Percentiles rank a stretch among this genome's conserved stretches.
Conservation (phyloP, 64 coral and sea anemone genomes). For the Dendronephthya gigantea region DNA sequence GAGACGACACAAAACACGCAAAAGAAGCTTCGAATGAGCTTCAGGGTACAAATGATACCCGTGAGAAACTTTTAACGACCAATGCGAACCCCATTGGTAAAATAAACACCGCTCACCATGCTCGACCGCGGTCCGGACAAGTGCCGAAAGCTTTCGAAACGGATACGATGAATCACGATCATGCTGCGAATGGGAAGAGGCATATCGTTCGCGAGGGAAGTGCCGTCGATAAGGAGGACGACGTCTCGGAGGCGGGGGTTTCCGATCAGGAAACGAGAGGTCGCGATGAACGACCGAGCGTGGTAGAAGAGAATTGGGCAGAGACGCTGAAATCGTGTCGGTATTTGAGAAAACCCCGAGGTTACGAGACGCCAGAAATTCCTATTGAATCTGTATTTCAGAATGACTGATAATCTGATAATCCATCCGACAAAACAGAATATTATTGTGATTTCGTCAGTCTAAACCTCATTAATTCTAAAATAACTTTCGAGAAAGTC, state of each 20-base stretch:
- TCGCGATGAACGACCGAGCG: neutral
- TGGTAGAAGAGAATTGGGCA: neutral
- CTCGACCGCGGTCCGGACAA: neutral
- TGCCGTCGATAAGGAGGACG: neutral
- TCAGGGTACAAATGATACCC: neutral
- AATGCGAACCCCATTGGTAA: neutral
- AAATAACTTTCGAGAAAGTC: too few relatives aligned
- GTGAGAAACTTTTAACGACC: neutral
- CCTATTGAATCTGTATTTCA: neutral
- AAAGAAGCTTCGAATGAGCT: neutral
- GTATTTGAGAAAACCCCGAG: neutral
- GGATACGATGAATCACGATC: neutral
- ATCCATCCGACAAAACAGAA: too few relatives aligned
- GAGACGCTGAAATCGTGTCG: neutral
- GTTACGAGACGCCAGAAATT: neutral
- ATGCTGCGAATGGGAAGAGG: too few relatives aligned
- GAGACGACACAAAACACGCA: neutral
- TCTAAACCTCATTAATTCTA: too few relatives aligned
- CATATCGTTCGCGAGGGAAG: neutral
- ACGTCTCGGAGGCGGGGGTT: neutral
- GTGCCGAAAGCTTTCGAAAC: neutral
- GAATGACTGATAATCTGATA: neutral
- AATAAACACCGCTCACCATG: neutral
- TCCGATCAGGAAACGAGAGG: neutral
- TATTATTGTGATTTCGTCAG: too few relatives aligned